These are phyloP conservation scores for Apostichopus leukothele DNA, from an alignment of 53 echinoderm and acorn worm species.

Conservation along the genomic window DNA sequence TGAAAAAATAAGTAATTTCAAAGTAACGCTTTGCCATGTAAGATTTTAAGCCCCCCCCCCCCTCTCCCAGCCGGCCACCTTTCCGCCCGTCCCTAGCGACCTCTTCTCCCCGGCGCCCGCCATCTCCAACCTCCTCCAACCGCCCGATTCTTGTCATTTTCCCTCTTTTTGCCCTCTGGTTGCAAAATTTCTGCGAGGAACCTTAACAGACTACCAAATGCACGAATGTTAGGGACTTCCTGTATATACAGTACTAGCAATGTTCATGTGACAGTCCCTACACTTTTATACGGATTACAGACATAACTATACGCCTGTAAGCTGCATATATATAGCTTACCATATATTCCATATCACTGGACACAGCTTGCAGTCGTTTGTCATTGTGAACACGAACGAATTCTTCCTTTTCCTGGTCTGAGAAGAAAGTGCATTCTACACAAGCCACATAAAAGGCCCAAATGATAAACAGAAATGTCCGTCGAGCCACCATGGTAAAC, in stretches of 20 bases:
- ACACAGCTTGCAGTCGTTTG: constrained; percentile 59
- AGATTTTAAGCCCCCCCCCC: too few species aligned
- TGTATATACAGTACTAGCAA: too few species aligned
- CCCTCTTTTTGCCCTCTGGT: too few species aligned
- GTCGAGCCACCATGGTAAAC: not conserved
- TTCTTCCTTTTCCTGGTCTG: not conserved
- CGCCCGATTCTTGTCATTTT: too few species aligned
- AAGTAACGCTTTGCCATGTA: too few species aligned
- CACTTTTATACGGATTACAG: not conserved
- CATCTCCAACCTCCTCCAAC: too few species aligned
- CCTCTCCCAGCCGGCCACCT: too few species aligned
- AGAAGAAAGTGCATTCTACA: not conserved
- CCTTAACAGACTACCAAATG: not conserved
- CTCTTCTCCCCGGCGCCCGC: too few species aligned
- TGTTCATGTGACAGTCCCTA: too few species aligned
- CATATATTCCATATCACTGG: constrained; percentile 85
- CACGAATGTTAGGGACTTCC: not conserved
- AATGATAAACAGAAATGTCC: not conserved
- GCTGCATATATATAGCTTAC: constrained; percentile 40
- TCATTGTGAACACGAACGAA: constrained; percentile 61
- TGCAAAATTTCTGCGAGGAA: not conserved
- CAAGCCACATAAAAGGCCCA: not conserved
- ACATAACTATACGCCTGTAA: not conserved
- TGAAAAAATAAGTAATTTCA: too few species aligned
- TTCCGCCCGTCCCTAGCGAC: too few species aligned